phyloP scores from a whole-genome alignment of 2,797 vertebrate species.

The Loris lydekkerianus region DNA sequence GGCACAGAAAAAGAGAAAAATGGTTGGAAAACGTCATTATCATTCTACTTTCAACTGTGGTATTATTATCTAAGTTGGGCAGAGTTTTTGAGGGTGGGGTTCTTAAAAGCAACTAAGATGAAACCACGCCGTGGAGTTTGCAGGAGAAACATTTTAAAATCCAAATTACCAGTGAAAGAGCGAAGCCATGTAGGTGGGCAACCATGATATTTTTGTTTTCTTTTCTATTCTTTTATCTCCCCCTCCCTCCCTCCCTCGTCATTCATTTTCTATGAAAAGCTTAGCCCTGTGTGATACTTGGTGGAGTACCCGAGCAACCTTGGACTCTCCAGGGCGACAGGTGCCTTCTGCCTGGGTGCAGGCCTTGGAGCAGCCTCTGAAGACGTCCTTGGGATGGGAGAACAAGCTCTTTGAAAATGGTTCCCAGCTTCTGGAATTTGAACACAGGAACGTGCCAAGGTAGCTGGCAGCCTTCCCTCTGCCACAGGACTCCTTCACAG shows the following conservation, averaged over 20 bases:
- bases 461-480: not conserved
- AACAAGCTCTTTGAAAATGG: fast-evolving
- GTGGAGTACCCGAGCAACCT: not conserved
- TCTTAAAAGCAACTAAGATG: not conserved
- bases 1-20: slow-evolving; percentile 62
- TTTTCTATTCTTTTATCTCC: not conserved
- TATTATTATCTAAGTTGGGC: slow-evolving; percentile 76
- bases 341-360: not conserved
- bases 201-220: not conserved
- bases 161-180: slow-evolving; percentile 78
- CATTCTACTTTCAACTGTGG: slow-evolving; percentile 78
- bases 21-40: slow-evolving; percentile 82
- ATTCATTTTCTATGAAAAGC: not conserved
- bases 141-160: slow-evolving; percentile 82
- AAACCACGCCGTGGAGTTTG: slow-evolving; percentile 58
- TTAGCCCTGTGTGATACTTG: fast-evolving
- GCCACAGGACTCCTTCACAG: not conserved
- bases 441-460: not conserved
- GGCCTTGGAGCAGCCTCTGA: not conserved
- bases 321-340: not conserved
- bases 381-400: fast-evolving
- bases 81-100: slow-evolving; percentile 75
- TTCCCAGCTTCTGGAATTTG: not conserved
- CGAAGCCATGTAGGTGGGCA: slow-evolving; percentile 64
- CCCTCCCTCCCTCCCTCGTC: no score